Percentiles rank a stretch among this genome's conserved stretches.
These are phyloP conservation scores for Anoplophora glabripennis DNA, from an alignment of 1,140 invertebrate species.

Conservation along the genomic window DNA sequence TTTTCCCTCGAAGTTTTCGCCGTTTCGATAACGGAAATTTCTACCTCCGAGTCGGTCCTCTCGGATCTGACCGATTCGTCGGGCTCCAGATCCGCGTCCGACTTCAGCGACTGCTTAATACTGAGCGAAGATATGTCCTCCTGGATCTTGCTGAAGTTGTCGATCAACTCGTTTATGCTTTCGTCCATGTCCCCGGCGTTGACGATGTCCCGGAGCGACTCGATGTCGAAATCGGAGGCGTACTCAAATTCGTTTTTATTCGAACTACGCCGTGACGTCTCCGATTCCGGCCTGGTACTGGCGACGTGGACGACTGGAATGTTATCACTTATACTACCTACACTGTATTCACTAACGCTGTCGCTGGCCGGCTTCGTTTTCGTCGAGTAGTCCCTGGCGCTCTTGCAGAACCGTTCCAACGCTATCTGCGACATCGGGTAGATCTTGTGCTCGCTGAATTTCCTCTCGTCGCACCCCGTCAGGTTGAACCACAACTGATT, in stretches of 20 bases:
- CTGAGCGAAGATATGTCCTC: constrained; percentile 33
- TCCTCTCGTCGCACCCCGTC: constrained; percentile 28
- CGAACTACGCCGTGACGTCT: background rate
- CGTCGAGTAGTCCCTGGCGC: constrained; percentile 23
- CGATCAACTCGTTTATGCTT: constrained; percentile 34
- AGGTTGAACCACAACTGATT: constrained; percentile 36
- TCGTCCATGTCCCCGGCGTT: constrained; percentile 11
- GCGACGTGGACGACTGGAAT: constrained; percentile 12
- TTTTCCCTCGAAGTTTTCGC: background rate
- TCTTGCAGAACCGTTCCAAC: constrained; percentile 32
- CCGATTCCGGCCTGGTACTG: background rate
- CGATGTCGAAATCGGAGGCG: constrained; percentile 30
- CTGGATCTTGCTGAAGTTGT: constrained; percentile 36
- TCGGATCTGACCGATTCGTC: background rate
- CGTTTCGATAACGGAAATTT: constrained; percentile 13
- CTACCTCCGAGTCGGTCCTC: constrained; percentile 1
- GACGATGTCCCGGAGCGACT: constrained; percentile 17
- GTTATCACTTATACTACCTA: constrained; percentile 16
- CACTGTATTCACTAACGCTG: constrained; percentile 2
- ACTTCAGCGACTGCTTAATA: constrained; percentile 7
- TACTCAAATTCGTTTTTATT: constrained; percentile 16
- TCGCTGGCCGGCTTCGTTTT: constrained; percentile 14
- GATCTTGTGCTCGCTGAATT: constrained; percentile 31
- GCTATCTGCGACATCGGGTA: constrained; percentile 32
- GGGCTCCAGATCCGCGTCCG: background rate